Evolutionary conservation across 37 sponge, comb jelly and placozoan genomes (phyloP).

Genomic region (Halichondria panicea): DNA sequence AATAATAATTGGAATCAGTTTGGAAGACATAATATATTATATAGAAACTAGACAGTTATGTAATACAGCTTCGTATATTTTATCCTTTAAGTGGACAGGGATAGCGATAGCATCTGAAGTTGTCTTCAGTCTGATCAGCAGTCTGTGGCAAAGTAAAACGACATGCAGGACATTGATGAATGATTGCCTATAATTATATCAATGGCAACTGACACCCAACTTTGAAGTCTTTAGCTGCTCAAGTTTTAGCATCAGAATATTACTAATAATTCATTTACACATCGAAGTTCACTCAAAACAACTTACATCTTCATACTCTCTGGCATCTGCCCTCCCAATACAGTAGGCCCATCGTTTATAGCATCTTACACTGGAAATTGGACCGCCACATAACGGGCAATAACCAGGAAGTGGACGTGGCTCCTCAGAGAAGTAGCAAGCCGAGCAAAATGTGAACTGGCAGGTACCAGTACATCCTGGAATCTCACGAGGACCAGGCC

Average conservation of each 20-base stretch:
- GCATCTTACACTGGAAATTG: not conserved
- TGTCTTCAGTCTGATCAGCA: not conserved
- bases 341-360: conserved; percentile 6
- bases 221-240: too few relatives aligned
- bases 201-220: too few relatives aligned
- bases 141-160: not conserved
- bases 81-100: conserved; percentile 16
- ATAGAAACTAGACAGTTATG: too few relatives aligned
- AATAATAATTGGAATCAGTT: too few relatives aligned
- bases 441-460: conserved; percentile 8
- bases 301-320: conserved; percentile 1
- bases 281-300: not conserved
- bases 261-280: not conserved
- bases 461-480: conserved; percentile 16
- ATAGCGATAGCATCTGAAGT: conserved; percentile 25
- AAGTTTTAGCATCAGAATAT: too few relatives aligned
- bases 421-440: conserved; percentile 18
- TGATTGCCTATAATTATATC: not conserved
- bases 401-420: conserved; percentile 17
- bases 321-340: not conserved
- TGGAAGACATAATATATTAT: too few relatives aligned
- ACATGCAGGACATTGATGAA: not conserved
- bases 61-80: not conserved
- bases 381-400: conserved; percentile 4
- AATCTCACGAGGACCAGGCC: conserved; percentile 27